phyloP scores from a whole-genome alignment of 2,797 vertebrate species.

The Spondyliosoma cantharus region DNA sequence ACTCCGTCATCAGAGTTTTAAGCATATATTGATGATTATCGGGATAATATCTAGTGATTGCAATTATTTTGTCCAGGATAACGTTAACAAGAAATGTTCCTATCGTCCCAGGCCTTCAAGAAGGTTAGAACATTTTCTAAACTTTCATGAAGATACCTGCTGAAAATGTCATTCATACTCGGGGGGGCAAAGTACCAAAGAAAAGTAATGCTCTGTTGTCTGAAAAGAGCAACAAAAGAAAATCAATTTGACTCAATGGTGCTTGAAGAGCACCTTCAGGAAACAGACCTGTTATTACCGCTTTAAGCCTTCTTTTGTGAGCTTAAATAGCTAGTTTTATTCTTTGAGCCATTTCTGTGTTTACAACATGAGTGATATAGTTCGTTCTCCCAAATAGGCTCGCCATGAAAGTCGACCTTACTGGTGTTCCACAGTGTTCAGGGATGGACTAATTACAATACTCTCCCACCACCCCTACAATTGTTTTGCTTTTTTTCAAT shows the following conservation, averaged over 20 bases:
- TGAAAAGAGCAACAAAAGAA: conserved; percentile 1
- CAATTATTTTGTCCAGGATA: no score
- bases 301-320: conserved; percentile 1
- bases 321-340: neutral
- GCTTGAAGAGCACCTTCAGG: neutral
- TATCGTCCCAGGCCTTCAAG: no score
- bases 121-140: neutral
- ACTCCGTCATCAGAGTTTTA: no score
- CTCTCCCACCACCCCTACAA: no score
- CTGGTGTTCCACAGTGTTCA: no score
- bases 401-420: no score
- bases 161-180: neutral
- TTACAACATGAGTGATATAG: neutral
- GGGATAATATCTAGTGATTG: no score
- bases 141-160: neutral
- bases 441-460: no score
- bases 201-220: neutral
- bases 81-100: no score
- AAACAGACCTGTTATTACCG: conserved; percentile 7
- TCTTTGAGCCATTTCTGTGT: conserved; percentile 3
- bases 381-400: neutral
- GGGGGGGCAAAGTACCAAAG: neutral
- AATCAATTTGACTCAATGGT: neutral
- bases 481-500: no score
- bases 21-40: no score